Evolutionary conservation across 1,140 invertebrate species (phyloP).

Genomic region (Batillaria attramentaria): DNA sequence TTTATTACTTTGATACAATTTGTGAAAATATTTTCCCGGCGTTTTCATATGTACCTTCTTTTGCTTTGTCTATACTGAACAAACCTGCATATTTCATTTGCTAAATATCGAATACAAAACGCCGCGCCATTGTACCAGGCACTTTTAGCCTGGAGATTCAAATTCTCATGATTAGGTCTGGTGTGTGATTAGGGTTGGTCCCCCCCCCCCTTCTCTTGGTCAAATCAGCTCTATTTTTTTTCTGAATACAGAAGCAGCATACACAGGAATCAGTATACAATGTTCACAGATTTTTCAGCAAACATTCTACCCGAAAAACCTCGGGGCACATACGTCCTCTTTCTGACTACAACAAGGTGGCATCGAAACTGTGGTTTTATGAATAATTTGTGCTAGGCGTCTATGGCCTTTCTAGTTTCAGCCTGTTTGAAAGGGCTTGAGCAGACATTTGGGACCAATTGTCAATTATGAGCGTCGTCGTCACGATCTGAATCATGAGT

Average conservation of each 20-base stretch:
- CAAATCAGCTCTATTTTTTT: no score
- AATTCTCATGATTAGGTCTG: no score
- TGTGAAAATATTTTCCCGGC: no score
- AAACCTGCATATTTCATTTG: no score
- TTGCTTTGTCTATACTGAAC: no score
- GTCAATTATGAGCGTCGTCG: background rate
- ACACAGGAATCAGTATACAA: background rate
- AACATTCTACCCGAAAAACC: background rate
- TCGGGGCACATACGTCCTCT: background rate
- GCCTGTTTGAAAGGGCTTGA: background rate
- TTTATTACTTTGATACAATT: no score
- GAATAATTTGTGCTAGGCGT: background rate
- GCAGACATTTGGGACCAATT: background rate
- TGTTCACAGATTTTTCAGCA: background rate
- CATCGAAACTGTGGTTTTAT: background rate
- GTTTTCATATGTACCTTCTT: no score
- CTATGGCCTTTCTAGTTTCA: background rate
- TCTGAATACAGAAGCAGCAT: background rate
- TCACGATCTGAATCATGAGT: background rate
- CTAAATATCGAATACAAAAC: no score
- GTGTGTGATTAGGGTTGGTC: no score
- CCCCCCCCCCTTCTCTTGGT: no score
- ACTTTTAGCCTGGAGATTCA: no score
- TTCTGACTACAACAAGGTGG: background rate
- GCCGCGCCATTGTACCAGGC: no score